Evolutionary conservation across 2,797 vertebrate genomes (phyloP).

Genomic region (Lagocephalus sceleratus): DNA sequence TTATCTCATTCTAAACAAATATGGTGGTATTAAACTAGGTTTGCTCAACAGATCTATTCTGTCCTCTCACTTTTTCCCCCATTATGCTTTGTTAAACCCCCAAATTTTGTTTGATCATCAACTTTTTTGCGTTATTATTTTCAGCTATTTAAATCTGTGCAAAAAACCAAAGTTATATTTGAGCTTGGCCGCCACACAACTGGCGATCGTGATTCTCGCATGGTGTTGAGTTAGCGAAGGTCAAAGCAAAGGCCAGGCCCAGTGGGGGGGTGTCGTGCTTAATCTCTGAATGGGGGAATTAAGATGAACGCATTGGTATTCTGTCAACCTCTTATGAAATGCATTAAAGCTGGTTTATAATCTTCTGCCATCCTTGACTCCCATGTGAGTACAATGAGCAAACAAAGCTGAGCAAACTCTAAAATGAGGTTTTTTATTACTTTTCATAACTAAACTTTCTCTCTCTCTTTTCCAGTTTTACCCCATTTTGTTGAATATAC

Average conservation of each 20-base stretch:
- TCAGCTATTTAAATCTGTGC: no score
- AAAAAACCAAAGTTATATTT: no score
- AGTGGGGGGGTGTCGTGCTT: slow-evolving; percentile 36
- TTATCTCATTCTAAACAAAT: no score
- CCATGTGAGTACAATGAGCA: slow-evolving; percentile 53
- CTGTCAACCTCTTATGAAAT: slow-evolving; percentile 41
- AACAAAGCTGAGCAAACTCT: slow-evolving; percentile 63
- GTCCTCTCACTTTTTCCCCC: no score
- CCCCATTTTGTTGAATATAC: slow-evolving; percentile 2
- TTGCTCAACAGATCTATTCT: no score
- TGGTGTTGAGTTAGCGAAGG: slow-evolving; percentile 30
- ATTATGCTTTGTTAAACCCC: no score
- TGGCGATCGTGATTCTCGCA: slow-evolving; percentile 10
- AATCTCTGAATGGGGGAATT: slow-evolving; percentile 59
- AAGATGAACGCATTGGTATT: slow-evolving; percentile 57
- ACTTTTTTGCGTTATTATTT: no score
- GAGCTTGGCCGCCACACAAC: no score
- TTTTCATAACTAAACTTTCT: background rate
- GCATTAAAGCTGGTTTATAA: slow-evolving; percentile 58
- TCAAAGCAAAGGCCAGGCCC: slow-evolving; percentile 35
- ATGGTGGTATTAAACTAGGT: no score
- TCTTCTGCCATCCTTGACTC: slow-evolving; percentile 57
- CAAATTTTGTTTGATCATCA: no score
- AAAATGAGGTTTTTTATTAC: background rate
- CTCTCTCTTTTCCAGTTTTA: background rate